A percentile compares a stretch with the other conserved stretches of the same genome.
These are phyloP conservation scores for Noctilio leporinus DNA, from an alignment of 2,113 vertebrate species.

Conservation along the genomic window DNA sequence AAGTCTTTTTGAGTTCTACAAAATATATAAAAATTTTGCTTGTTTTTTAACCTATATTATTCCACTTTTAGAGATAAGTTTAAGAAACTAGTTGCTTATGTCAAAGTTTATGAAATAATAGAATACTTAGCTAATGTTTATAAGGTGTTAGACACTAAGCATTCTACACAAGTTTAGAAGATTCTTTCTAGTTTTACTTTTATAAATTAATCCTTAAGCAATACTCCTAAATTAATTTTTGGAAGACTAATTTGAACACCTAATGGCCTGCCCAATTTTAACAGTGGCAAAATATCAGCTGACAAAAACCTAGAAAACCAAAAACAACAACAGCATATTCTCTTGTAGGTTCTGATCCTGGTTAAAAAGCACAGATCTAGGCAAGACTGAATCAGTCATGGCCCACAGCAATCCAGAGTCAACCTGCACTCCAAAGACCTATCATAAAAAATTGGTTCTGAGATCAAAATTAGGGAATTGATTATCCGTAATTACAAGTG, in stretches of 20 bases:
- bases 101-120: background rate
- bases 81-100: background rate
- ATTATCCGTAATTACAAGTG: background rate
- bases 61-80: background rate
- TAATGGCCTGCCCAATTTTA: background rate
- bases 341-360: background rate
- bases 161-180: background rate
- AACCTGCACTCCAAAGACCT: background rate
- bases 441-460: background rate
- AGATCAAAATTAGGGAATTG: background rate
- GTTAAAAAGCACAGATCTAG: background rate
- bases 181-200: background rate
- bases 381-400: background rate
- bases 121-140: background rate
- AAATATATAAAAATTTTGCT: background rate
- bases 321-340: background rate
- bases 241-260: background rate
- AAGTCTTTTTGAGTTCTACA: background rate
- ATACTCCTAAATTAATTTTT: background rate
- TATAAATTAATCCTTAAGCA: background rate
- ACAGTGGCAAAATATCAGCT: background rate
- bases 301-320: background rate
- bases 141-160: background rate
- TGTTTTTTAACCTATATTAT: background rate
- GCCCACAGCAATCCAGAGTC: background rate